Conservation (phyloP, 2,797 vertebrate species). For the Liasis olivaceus region DNA sequence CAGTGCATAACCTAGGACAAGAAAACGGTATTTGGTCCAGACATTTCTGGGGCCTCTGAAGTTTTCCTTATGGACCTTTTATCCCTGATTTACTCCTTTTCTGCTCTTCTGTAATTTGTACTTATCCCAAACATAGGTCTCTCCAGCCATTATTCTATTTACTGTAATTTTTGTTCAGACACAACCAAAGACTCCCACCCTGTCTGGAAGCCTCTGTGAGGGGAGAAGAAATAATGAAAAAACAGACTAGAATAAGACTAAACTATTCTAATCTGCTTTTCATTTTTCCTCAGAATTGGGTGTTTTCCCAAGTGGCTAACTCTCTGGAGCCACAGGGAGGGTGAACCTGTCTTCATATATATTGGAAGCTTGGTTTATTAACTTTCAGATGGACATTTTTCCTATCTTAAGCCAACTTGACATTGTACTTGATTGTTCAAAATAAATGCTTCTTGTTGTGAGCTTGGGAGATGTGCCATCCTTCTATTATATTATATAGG, state of each 20-base stretch:
- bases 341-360: constrained; percentile 61
- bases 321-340: constrained; percentile 39
- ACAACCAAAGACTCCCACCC: constrained; percentile 73
- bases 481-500: not conserved
- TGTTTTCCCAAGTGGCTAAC: constrained; percentile 71
- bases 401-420: not conserved
- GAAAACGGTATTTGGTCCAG: not conserved
- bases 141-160: constrained; percentile 64
- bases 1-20: not conserved
- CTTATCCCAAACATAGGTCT: constrained; percentile 55
- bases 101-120: constrained; percentile 30
- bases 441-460: not conserved
- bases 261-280: constrained; percentile 74
- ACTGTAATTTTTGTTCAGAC: constrained; percentile 73
- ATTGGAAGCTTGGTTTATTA: not conserved
- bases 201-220: constrained; percentile 69
- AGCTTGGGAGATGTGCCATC: not conserved
- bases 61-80: constrained; percentile 25
- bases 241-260: constrained; percentile 67
- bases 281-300: constrained; percentile 71
- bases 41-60: not conserved
- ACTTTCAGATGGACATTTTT: constrained; percentile 1
- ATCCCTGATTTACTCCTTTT: rapidly evolving
- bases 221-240: constrained; percentile 4
- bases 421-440: not conserved